phyloP scores from a whole-genome alignment of 2,113 vertebrate genomes.

The Actenoides lindsayi region DNA sequence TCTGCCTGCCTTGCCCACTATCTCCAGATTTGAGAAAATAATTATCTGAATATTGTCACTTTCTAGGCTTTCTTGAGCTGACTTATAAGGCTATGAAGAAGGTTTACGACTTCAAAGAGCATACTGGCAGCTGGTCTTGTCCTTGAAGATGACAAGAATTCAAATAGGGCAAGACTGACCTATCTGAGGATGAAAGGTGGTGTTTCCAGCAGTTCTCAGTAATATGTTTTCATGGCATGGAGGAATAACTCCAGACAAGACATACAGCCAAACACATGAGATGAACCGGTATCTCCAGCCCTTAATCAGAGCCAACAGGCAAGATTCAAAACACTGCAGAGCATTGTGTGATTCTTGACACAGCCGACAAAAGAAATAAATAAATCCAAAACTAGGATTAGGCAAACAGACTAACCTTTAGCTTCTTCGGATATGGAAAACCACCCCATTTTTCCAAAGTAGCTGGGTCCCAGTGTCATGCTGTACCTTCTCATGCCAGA shows the following conservation, averaged over 20 bases:
- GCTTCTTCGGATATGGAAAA: not conserved
- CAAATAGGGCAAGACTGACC: not conserved
- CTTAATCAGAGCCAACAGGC: not conserved
- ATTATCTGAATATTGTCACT: not conserved
- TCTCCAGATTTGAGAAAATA: not conserved
- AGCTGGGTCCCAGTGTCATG: not conserved
- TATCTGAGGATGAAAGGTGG: not conserved
- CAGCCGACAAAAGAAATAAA: not conserved
- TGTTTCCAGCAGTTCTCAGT: not conserved
- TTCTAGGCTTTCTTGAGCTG: not conserved
- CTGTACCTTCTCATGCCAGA: not conserved
- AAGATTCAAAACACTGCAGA: not conserved
- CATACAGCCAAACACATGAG: not conserved
- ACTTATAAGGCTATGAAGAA: not conserved
- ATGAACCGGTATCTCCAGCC: not conserved
- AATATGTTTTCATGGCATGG: not conserved
- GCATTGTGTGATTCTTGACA: not conserved
- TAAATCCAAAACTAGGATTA: not conserved
- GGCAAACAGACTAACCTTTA: not conserved
- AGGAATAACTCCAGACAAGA: not conserved
- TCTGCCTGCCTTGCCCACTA: not conserved
- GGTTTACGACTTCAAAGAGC: slow-evolving; percentile 2
- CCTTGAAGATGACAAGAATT: not conserved
- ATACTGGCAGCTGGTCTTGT: not conserved
- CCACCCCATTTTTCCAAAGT: not conserved